These are phyloP conservation scores for Noctilio leporinus DNA, from an alignment of 2,113 vertebrate species.

Conservation along the genomic window DNA sequence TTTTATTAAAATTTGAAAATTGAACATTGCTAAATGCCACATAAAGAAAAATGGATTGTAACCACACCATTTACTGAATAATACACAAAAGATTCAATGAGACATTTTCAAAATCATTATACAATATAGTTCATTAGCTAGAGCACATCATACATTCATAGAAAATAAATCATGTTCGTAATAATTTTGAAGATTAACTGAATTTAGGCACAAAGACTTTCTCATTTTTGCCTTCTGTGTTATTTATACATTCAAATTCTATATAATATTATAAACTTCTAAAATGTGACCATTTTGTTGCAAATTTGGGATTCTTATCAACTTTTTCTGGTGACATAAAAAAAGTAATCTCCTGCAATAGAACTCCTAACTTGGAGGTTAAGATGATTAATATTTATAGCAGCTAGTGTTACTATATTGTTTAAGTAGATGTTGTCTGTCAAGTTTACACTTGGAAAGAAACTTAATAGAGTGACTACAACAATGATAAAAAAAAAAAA, in stretches of 20 bases:
- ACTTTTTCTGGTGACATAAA: neutral
- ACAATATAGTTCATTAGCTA: neutral
- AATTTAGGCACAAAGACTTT: neutral
- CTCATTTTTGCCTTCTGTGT: neutral
- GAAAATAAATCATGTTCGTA: neutral
- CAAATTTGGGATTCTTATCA: neutral
- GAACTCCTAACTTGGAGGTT: neutral
- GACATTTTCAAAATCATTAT: conserved; percentile 17
- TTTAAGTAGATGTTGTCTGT: neutral
- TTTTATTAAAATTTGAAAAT: conserved; percentile 17
- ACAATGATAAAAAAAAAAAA: neutral
- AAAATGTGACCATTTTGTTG: neutral
- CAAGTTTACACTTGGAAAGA: neutral
- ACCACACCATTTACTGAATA: neutral
- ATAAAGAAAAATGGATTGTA: conserved; percentile 12
- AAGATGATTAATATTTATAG: neutral
- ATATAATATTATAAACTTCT: neutral
- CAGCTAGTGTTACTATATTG: neutral
- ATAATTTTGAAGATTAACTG: neutral
- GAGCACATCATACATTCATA: neutral
- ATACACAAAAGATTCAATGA: neutral
- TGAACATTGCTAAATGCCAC: neutral
- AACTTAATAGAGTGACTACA: neutral
- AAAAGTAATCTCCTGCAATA: neutral
- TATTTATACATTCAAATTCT: neutral